A percentile compares a stretch with the other conserved stretches of the same genome.
These are phyloP conservation scores for Apistogramma diplotaenia DNA, from an alignment of 2,113 vertebrate species.

Conservation along the genomic window DNA sequence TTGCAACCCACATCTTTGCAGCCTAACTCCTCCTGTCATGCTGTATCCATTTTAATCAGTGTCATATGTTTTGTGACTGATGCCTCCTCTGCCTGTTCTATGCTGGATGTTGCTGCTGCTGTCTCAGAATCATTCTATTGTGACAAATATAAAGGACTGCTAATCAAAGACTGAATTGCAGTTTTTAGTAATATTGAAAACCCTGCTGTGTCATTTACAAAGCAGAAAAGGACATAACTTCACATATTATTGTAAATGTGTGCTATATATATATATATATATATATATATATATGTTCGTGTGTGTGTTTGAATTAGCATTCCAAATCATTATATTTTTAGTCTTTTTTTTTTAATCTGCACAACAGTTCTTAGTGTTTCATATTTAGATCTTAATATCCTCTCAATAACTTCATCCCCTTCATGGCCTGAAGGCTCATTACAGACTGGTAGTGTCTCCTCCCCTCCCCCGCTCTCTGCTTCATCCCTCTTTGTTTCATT, in stretches of 20 bases:
- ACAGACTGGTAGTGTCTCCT: slow-evolving; percentile 10
- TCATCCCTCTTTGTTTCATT: slow-evolving; percentile 47
- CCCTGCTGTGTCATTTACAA: no score
- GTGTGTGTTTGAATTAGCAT: not conserved
- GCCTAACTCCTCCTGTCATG: not conserved
- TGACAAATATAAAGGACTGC: not conserved
- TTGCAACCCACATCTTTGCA: not conserved
- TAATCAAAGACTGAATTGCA: not conserved
- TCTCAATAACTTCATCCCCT: not conserved
- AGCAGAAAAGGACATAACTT: no score
- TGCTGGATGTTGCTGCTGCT: no score
- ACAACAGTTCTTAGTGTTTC: not conserved
- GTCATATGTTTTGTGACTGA: not conserved
- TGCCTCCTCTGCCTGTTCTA: not conserved
- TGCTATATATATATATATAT: no score
- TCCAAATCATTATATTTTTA: not conserved
- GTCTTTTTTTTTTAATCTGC: not conserved
- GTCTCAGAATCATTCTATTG: no score
- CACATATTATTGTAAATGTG: not conserved
- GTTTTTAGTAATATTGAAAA: not conserved
- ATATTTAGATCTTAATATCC: not conserved
- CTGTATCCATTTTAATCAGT: not conserved
- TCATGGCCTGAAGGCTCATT: slow-evolving; percentile 36
- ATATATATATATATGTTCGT: not conserved
- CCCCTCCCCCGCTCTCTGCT: not conserved